phyloP scores from a whole-genome alignment of 92 coral and sea anemone genomes.

The Actinernus sp. region DNA sequence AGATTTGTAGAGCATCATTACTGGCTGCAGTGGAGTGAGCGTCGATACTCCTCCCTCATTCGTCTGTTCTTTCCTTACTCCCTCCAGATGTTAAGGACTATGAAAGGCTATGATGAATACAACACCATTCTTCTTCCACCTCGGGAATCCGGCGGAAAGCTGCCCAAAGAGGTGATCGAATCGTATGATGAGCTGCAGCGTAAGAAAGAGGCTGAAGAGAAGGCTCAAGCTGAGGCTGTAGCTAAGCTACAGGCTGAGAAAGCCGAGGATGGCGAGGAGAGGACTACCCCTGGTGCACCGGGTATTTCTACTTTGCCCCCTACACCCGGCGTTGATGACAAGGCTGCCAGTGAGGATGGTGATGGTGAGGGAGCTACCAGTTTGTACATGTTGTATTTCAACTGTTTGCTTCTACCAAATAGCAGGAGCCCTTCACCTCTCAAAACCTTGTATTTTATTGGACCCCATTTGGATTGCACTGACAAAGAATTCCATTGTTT shows the following conservation, averaged over 20 bases:
- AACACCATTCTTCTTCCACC: slow-evolving; percentile 97
- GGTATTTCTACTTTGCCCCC: slow-evolving; percentile 63
- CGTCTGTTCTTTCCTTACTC: too few relatives aligned
- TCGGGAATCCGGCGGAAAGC: slow-evolving; percentile 86
- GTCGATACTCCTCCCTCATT: too few relatives aligned
- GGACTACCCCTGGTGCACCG: slow-evolving; percentile 18
- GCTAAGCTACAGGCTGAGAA: slow-evolving; percentile 72
- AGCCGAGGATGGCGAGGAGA: slow-evolving; percentile 30
- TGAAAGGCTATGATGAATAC: slow-evolving; percentile 99
- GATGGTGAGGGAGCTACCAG: slow-evolving; percentile 34
- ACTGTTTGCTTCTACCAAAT: too few relatives aligned
- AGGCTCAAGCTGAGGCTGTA: slow-evolving; percentile 82
- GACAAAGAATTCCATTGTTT: too few relatives aligned
- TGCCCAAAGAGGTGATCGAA: slow-evolving; percentile 82
- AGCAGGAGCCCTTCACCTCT: too few relatives aligned
- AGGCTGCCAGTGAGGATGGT: slow-evolving; percentile 57
- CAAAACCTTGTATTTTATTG: too few relatives aligned
- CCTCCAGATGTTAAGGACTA: slow-evolving; percentile 92
- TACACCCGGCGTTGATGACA: slow-evolving; percentile 40
- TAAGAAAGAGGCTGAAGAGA: slow-evolving; percentile 89
- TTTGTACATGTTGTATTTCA: too few relatives aligned
- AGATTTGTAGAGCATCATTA: too few relatives aligned
- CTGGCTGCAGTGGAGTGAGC: too few relatives aligned
- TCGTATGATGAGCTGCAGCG: slow-evolving; percentile 85
- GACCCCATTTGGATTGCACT: too few relatives aligned